A percentile compares a stretch with the other conserved stretches of the same genome.
These are phyloP conservation scores for Tragelaphus strepsiceros DNA, from an alignment of 2,113 vertebrate species.

Conservation along the genomic window DNA sequence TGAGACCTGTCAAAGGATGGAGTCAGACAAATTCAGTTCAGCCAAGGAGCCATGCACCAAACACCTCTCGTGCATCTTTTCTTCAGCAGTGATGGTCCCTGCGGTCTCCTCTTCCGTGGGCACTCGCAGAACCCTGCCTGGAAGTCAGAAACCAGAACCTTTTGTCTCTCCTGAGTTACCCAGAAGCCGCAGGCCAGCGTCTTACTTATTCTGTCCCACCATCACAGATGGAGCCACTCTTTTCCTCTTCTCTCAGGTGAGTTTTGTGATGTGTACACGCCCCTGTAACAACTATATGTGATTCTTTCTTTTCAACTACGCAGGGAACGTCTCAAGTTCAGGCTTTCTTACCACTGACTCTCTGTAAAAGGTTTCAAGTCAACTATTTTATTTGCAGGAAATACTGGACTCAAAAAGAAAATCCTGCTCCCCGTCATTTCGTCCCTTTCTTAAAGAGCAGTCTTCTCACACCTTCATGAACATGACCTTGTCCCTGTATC, in stretches of 20 bases:
- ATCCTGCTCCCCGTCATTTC: not conserved
- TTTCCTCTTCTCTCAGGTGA: not conserved
- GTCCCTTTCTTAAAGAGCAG: not conserved
- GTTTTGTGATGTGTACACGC: not conserved
- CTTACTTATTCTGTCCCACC: not conserved
- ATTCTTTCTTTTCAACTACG: not conserved
- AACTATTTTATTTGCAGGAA: not conserved
- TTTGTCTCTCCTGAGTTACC: not conserved
- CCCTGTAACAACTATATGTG: not conserved
- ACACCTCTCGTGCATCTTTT: fast-evolving
- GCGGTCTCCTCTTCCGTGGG: fast-evolving
- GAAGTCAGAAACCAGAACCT: not conserved
- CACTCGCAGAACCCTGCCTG: not conserved
- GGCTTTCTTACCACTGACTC: not conserved
- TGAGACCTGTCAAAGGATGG: not conserved
- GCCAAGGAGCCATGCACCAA: not conserved
- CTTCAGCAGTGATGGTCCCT: not conserved
- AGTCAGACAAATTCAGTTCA: not conserved
- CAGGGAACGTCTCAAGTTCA: not conserved
- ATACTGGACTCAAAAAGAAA: not conserved
- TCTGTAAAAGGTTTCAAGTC: not conserved
- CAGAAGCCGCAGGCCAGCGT: not conserved
- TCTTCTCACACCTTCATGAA: not conserved
- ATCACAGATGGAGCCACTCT: fast-evolving
- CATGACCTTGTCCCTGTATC: not conserved